phyloP scores from a whole-genome alignment of 64 coral and sea anemone species.

The Porites australiensis region DNA sequence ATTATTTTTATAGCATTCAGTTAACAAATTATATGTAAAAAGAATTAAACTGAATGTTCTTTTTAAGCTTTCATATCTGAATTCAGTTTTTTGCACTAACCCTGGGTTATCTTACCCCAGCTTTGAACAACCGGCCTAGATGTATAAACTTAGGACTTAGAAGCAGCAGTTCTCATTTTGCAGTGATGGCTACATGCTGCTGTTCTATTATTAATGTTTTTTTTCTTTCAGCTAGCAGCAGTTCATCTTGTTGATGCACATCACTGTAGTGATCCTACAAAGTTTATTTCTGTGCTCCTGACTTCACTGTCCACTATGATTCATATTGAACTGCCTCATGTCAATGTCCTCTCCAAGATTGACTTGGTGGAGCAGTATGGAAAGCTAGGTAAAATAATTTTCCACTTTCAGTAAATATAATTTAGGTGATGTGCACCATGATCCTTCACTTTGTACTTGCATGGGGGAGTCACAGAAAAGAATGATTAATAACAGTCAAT shows the following conservation, averaged over 20 bases:
- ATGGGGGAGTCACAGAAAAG: no score
- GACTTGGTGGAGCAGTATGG: constrained; percentile 97
- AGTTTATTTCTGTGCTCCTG: constrained; percentile 96
- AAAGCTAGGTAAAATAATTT: constrained; percentile 81
- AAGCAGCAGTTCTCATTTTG: background rate
- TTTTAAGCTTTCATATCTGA: no score
- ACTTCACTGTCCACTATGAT: constrained; percentile 96
- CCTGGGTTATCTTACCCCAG: no score
- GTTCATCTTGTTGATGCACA: constrained; percentile 99
- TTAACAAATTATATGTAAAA: no score
- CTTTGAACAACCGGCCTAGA: no score
- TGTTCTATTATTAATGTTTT: background rate
- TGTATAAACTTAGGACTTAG: no score
- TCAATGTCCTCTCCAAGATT: constrained; percentile 98
- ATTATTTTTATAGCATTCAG: no score
- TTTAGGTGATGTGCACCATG: background rate
- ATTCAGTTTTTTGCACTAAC: no score
- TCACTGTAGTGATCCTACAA: constrained; percentile 95
- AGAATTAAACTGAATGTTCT: no score
- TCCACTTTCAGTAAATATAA: background rate
- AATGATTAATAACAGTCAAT: no score
- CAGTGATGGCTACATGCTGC: background rate
- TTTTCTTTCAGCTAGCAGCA: constrained; percentile 77
- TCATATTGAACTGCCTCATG: constrained; percentile 94
- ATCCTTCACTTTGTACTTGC: no score